These are phyloP conservation scores for Drosophila insularis DNA, from an alignment of 1,140 invertebrate species.

Conservation along the genomic window DNA sequence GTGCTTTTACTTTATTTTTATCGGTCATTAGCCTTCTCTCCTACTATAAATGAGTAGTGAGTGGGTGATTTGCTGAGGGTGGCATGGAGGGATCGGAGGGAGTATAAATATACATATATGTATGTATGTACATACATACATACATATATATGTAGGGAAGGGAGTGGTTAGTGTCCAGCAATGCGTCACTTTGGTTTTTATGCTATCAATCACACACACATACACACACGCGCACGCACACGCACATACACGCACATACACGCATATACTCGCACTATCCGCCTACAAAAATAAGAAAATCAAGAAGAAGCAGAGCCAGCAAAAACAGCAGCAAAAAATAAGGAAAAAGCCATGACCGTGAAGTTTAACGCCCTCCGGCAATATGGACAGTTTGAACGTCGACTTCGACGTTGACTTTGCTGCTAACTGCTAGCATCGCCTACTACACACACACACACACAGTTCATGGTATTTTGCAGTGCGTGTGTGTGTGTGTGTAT, in stretches of 20 bases:
- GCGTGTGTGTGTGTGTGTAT: not conserved
- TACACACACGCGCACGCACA: constrained; percentile 7
- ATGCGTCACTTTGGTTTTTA: constrained; percentile 58
- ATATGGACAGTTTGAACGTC: constrained; percentile 36
- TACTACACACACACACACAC: constrained; percentile 15
- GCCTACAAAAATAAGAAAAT: constrained; percentile 12
- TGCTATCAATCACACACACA: constrained; percentile 71
- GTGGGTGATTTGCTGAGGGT: not conserved
- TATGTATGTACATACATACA: no score
- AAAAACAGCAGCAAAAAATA: constrained; percentile 41
- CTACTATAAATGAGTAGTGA: not conserved
- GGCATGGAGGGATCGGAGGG: not conserved
- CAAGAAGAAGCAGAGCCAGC: constrained; percentile 9
- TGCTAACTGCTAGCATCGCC: constrained; percentile 6
- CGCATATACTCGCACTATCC: constrained; percentile 17
- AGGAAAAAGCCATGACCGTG: constrained; percentile 81
- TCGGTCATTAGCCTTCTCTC: constrained; percentile 70
- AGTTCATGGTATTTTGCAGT: not conserved
- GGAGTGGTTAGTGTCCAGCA: constrained; percentile 57
- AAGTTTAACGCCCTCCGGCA: constrained; percentile 79
- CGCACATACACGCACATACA: not conserved
- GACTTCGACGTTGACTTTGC: constrained; percentile 10
- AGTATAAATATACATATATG: no score
- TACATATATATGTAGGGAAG: not conserved
- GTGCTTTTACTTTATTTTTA: constrained; percentile 70